Percentiles rank a stretch among this genome's conserved stretches.
Conservation (phyloP, 37 sponge, comb jelly and placozoan species). For the Cliona cf. orientalis region DNA sequence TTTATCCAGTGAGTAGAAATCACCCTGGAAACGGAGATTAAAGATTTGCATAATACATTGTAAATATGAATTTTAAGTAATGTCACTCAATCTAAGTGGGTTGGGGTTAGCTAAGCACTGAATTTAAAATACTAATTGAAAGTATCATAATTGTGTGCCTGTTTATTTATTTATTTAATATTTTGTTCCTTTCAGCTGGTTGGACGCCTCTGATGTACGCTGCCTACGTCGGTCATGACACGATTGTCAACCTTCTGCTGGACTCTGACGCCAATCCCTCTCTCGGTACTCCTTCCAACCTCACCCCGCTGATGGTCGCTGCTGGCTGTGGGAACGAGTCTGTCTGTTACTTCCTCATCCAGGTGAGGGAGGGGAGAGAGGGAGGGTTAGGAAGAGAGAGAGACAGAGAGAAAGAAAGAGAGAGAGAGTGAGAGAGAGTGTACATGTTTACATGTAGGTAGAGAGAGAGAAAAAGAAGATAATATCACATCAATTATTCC, state of each 20-base stretch:
- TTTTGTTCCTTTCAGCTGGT: constrained; percentile 31
- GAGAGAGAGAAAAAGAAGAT: constrained; percentile 2
- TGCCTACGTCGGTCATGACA: constrained; percentile 81
- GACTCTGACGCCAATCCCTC: constrained; percentile 70
- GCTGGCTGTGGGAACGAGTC: constrained; percentile 90
- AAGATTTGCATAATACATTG: too few species aligned
- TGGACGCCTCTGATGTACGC: constrained; percentile 90
- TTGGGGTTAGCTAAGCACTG: too few species aligned
- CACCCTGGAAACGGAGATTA: too few species aligned
- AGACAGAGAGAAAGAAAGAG: neutral
- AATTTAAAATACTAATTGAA: too few species aligned
- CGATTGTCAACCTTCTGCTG: constrained; percentile 75
- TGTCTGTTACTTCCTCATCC: constrained; percentile 77
- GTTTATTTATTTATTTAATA: too few species aligned
- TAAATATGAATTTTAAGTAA: too few species aligned
- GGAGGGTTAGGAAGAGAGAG: neutral
- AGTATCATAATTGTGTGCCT: too few species aligned
- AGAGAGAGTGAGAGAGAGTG: constrained; percentile 25
- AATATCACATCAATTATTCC: too few species aligned
- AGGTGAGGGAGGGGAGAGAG: constrained; percentile 37
- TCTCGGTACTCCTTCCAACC: constrained; percentile 31
- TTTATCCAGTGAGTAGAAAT: too few species aligned
- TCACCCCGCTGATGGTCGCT: constrained; percentile 86
- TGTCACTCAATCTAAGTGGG: too few species aligned
- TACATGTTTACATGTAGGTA: neutral